phyloP scores from a whole-genome alignment of 2,113 vertebrate genomes.

The Coregonus clupeaformis region DNA sequence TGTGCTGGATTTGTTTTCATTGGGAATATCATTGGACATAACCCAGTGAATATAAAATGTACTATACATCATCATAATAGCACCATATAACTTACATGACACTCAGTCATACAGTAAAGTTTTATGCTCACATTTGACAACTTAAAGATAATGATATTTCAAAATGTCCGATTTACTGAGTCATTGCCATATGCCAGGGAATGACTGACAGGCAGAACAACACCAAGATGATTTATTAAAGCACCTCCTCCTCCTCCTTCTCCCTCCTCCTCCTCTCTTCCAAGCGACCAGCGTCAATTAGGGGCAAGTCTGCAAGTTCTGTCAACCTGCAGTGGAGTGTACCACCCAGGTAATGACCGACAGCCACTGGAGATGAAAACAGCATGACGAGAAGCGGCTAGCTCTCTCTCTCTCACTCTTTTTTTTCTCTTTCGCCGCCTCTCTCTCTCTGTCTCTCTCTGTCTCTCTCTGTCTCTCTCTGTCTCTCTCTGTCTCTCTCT shows the following conservation, averaged over 20 bases:
- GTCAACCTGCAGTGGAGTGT: constrained; percentile 51
- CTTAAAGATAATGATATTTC: too few species aligned
- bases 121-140: not conserved
- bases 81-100: too few species aligned
- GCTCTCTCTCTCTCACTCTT: too few species aligned
- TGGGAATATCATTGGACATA: not conserved
- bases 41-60: not conserved
- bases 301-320: constrained; percentile 21
- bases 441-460: not conserved
- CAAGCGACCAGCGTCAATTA: constrained; percentile 58
- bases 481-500: constrained; percentile 10
- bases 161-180: too few species aligned
- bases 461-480: constrained; percentile 9
- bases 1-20: not conserved
- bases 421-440: too few species aligned
- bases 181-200: too few species aligned
- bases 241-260: too few species aligned
- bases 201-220: too few species aligned
- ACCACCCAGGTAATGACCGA: constrained; percentile 56
- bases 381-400: too few species aligned
- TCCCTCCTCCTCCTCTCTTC: constrained; percentile 34
- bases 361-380: constrained; percentile 45
- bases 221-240: too few species aligned
- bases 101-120: not conserved
- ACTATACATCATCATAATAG: too few species aligned